Conservation (phyloP, 2,797 vertebrate genomes). For the Sebastes hubbsi region DNA sequence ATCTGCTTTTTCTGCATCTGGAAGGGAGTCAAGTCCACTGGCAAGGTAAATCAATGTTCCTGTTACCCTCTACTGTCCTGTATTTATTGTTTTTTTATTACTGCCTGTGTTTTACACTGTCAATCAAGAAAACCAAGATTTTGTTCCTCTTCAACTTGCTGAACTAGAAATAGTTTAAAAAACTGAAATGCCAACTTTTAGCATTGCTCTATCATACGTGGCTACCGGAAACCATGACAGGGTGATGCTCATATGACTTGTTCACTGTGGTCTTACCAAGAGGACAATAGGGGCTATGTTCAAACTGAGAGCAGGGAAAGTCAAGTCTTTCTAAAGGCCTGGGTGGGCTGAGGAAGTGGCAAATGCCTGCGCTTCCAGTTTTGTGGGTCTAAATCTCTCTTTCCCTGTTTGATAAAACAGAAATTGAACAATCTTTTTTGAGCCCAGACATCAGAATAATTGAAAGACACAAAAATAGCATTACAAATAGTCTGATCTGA, state of each 20-base stretch:
- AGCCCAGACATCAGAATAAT: background rate
- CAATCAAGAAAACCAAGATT: background rate
- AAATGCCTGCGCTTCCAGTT: background rate
- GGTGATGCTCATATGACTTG: slow-evolving; percentile 37
- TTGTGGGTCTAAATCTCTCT: background rate
- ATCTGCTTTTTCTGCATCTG: slow-evolving; percentile 99
- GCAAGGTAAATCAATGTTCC: slow-evolving; percentile 86
- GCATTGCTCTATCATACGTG: background rate
- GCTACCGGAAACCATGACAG: background rate
- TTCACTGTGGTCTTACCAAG: background rate
- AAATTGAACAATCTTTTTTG: background rate
- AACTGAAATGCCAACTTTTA: background rate
- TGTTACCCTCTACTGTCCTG: background rate
- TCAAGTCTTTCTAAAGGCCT: background rate
- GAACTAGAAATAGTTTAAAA: too few relatives aligned
- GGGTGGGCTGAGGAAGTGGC: background rate
- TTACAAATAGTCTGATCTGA: background rate
- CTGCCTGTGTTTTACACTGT: background rate
- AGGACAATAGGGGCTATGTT: slow-evolving; percentile 26
- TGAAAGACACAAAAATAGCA: background rate
- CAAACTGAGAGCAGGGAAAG: background rate
- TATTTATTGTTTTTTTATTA: background rate
- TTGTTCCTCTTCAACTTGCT: background rate
- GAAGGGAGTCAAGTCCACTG: slow-evolving; percentile 98
- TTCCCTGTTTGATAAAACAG: background rate